phyloP scores from a whole-genome alignment of 2,797 vertebrate genomes.

The Pseudochromis fuscus region DNA sequence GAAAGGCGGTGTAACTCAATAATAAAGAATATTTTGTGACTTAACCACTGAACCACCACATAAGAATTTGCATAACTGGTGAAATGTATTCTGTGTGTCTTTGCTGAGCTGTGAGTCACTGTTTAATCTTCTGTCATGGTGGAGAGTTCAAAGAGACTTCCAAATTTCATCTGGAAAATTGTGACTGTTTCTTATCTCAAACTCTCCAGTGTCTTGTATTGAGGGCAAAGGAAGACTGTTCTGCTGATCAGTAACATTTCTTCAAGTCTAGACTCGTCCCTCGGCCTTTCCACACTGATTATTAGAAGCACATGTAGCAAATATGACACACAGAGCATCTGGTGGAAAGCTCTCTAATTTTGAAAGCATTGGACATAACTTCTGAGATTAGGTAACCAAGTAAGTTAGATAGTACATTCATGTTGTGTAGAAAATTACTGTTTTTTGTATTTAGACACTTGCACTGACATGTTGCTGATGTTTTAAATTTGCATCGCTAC shows the following conservation, averaged over 20 bases:
- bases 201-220: slow-evolving; percentile 13
- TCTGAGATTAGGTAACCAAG: slow-evolving; percentile 11
- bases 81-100: slow-evolving; percentile 37
- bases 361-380: slow-evolving; percentile 12
- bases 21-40: slow-evolving; percentile 14
- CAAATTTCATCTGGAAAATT: slow-evolving; percentile 39
- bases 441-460: background rate
- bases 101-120: slow-evolving; percentile 16
- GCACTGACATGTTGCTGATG: no score
- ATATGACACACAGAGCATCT: slow-evolving; percentile 36
- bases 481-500: no score
- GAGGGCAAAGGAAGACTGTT: slow-evolving; percentile 31
- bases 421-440: background rate
- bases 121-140: slow-evolving; percentile 42
- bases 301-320: slow-evolving; percentile 53
- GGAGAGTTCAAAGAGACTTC: slow-evolving; percentile 59
- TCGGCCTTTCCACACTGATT: slow-evolving; percentile 42
- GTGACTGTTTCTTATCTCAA: slow-evolving; percentile 24
- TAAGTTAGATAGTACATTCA: background rate
- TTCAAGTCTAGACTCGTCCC: slow-evolving; percentile 45
- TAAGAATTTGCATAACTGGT: slow-evolving; percentile 40
- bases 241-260: slow-evolving; percentile 55
- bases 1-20: slow-evolving; percentile 13
- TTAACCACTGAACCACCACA: slow-evolving; percentile 17
- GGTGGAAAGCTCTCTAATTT: slow-evolving; percentile 34